A percentile compares a stretch with the other conserved stretches of the same genome.
Conservation (phyloP, 2,888 invertebrate species). For the Sepioteuthis lessoniana region DNA sequence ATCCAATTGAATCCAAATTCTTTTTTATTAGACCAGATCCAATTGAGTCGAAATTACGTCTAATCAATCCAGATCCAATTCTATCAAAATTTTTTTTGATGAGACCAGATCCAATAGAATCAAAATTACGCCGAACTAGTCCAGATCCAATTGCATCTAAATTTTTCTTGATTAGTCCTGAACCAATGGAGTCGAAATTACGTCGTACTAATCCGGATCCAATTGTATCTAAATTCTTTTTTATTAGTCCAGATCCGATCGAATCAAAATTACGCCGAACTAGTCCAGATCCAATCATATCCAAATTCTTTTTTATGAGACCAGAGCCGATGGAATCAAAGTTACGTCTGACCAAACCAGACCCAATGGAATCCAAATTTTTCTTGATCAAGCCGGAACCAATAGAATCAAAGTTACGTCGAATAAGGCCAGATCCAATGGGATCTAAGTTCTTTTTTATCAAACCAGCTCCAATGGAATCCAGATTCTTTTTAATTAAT, state of each 20-base stretch:
- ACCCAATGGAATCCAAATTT: not conserved
- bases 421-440: not conserved
- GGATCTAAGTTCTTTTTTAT: not conserved
- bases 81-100: not conserved
- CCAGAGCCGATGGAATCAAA: not conserved
- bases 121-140: not conserved
- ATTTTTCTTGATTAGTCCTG: not conserved
- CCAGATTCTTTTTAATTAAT: not conserved
- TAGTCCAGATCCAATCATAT: not conserved
- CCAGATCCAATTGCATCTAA: not conserved
- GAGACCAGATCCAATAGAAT: not conserved
- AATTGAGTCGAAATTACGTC: not conserved
- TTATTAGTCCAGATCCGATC: not conserved
- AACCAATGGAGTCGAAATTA: not conserved
- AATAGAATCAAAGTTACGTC: not conserved
- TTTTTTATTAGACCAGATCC: not conserved
- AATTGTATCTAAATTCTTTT: not conserved
- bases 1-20: not conserved
- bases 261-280: not conserved
- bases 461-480: not conserved
- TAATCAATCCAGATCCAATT: not conserved
- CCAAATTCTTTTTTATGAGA: not conserved
- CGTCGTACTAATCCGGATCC: not conserved
- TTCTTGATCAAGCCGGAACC: not conserved
- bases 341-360: not conserved